Percentiles rank a stretch among this genome's conserved stretches.
These are phyloP conservation scores for Phylloscopus trochiloides DNA, from an alignment of 2,113 vertebrate species.

Conservation along the genomic window DNA sequence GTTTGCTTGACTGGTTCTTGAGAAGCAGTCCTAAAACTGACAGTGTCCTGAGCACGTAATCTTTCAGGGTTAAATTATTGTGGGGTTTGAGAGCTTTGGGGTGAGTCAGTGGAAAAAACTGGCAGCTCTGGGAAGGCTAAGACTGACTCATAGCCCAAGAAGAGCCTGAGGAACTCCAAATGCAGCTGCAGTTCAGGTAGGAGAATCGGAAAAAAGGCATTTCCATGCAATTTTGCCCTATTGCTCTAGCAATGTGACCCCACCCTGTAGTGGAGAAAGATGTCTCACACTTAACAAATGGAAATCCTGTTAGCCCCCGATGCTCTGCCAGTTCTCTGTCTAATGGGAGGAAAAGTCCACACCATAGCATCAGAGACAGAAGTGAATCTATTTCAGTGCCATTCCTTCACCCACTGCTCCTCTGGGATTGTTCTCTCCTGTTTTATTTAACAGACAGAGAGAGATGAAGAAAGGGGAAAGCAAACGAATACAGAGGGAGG, in stretches of 20 bases:
- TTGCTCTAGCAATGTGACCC: not conserved
- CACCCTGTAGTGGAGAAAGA: not conserved
- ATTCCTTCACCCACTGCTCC: not conserved
- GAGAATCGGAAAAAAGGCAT: constrained; percentile 2
- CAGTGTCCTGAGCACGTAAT: not conserved
- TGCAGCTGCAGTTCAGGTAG: constrained; percentile 34
- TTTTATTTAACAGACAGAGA: constrained; percentile 30
- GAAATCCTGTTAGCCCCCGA: not conserved
- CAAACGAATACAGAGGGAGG: not conserved
- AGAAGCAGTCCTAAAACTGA: not conserved
- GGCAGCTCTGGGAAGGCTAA: not conserved
- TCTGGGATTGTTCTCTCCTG: constrained; percentile 1
- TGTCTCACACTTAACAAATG: constrained; percentile 15
- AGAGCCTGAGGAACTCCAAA: constrained; percentile 21
- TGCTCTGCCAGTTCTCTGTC: not conserved
- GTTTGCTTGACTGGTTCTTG: not conserved
- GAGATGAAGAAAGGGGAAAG: not conserved
- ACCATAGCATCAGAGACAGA: not conserved
- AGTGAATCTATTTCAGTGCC: not conserved
- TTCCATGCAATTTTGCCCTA: not conserved
- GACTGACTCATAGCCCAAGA: constrained; percentile 28
- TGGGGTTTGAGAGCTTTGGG: not conserved
- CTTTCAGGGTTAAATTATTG: constrained; percentile 16
- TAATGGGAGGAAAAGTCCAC: not conserved
- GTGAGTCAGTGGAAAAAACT: constrained; percentile 48